A percentile compares a stretch with the other conserved stretches of the same genome.
phyloP scores from a whole-genome alignment of 1,140 invertebrate genomes.

The Oncopeltus fasciatus region DNA sequence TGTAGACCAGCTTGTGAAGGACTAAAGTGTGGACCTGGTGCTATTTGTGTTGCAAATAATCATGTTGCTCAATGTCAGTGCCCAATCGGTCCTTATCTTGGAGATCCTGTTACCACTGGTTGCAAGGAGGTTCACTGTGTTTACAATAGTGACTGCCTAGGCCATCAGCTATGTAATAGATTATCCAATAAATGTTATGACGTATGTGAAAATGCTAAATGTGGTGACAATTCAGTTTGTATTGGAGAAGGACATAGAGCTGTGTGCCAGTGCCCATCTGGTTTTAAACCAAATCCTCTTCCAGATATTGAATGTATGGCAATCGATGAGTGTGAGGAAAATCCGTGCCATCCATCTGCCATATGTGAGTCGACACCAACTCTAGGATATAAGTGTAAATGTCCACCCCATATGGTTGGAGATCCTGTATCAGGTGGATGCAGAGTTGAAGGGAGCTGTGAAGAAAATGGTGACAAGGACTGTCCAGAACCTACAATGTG shows the following conservation, averaged over 20 bases:
- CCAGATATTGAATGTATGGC: constrained; percentile 62
- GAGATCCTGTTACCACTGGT: constrained; percentile 66
- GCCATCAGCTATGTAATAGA: constrained; percentile 62
- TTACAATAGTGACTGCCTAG: constrained; percentile 66
- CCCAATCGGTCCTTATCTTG: constrained; percentile 61
- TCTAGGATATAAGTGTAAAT: constrained; percentile 53
- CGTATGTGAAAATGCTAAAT: constrained; percentile 64
- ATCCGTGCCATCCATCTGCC: constrained; percentile 66
- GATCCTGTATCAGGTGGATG: constrained; percentile 61
- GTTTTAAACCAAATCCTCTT: constrained; percentile 60
- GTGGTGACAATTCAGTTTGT: constrained; percentile 76
- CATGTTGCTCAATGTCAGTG: constrained; percentile 78
- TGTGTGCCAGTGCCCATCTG: constrained; percentile 69
- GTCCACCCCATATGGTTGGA: constrained; percentile 56
- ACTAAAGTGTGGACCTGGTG: constrained; percentile 64
- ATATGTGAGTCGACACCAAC: constrained; percentile 49
- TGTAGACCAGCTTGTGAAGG: constrained; percentile 63
- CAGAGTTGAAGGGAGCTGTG: constrained; percentile 52
- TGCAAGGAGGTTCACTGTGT: constrained; percentile 69
- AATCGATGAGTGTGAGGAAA: constrained; percentile 51
- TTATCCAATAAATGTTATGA: constrained; percentile 67
- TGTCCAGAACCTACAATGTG: constrained; percentile 63
- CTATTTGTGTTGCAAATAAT: constrained; percentile 72
- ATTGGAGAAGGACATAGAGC: constrained; percentile 61
- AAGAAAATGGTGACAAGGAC: constrained; percentile 51